Conservation (phyloP, 92 coral and sea anemone species). For the Plumapathes pennacea region DNA sequence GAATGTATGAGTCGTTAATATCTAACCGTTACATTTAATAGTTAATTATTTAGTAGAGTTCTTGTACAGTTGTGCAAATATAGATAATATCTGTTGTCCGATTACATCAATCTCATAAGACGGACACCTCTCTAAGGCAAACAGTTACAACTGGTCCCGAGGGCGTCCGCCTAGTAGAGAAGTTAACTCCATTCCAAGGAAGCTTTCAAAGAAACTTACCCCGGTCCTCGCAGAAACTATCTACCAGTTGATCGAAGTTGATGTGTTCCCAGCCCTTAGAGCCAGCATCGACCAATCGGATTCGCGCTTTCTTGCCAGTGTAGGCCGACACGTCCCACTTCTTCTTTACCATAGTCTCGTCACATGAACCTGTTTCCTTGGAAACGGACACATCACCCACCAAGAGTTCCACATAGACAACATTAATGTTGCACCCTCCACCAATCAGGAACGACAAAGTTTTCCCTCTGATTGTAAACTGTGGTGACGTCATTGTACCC, state of each 20-base stretch:
- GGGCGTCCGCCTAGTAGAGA: too few species aligned
- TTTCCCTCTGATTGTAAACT: conserved; percentile 49
- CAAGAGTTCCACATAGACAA: conserved; percentile 6
- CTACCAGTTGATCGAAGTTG: conserved; percentile 21
- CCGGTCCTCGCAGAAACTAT: too few species aligned
- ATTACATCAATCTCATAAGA: too few species aligned
- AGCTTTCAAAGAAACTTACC: too few species aligned
- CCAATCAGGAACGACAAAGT: conserved; percentile 54
- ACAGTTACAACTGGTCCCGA: too few species aligned
- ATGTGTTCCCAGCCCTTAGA: conserved; percentile 26
- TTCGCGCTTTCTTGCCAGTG: conserved; percentile 3
- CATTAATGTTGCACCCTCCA: conserved; percentile 32
- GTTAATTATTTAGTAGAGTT: too few species aligned
- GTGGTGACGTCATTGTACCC: conserved; percentile 36
- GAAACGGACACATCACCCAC: conserved; percentile 2
- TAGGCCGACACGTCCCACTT: conserved; percentile 5
- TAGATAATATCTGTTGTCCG: too few species aligned
- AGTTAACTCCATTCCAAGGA: too few species aligned
- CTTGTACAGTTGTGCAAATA: too few species aligned
- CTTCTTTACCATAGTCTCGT: conserved; percentile 22
- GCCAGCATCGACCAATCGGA: conserved; percentile 5
- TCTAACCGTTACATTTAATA: too few species aligned
- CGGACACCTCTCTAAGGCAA: too few species aligned
- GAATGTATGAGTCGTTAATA: too few species aligned
- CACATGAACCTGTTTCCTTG: conserved; percentile 11